These are phyloP conservation scores for Echeneis naucrates DNA, from an alignment of 2,797 vertebrate species.

Conservation along the genomic window DNA sequence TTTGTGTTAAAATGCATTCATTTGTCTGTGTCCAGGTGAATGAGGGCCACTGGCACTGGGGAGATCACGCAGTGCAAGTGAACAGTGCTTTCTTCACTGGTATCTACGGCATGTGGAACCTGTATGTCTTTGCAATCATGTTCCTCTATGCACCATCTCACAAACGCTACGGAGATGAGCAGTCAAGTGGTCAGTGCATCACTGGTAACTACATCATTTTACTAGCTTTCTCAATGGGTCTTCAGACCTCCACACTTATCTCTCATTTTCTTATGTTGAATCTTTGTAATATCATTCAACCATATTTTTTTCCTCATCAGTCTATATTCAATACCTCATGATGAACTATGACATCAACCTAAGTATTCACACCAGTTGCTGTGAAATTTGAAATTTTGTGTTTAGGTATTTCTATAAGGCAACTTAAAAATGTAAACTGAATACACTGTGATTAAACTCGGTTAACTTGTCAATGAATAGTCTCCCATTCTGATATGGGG, in stretches of 20 bases:
- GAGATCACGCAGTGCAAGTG: conserved; percentile 89
- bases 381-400: too few relatives aligned
- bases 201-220: conserved; percentile 59
- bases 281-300: too few relatives aligned
- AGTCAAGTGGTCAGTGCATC: conserved; percentile 88
- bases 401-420: too few relatives aligned
- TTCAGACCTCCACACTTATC: background rate
- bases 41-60: conserved; percentile 97
- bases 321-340: too few relatives aligned
- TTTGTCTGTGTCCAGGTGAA: conserved; percentile 86
- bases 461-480: background rate
- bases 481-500: conserved; percentile 33
- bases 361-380: too few relatives aligned
- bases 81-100: conserved; percentile 99
- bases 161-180: conserved; percentile 95
- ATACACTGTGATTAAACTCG: background rate
- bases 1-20: background rate
- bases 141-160: conserved; percentile 98
- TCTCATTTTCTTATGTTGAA: background rate
- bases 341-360: too few relatives aligned
- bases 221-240: background rate
- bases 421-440: background rate
- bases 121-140: conserved; percentile 98
- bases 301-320: too few relatives aligned
- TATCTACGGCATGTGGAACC: conserved; percentile 99